Conservation (phyloP, 2,113 vertebrate genomes). For the Silurus meridionalis region DNA sequence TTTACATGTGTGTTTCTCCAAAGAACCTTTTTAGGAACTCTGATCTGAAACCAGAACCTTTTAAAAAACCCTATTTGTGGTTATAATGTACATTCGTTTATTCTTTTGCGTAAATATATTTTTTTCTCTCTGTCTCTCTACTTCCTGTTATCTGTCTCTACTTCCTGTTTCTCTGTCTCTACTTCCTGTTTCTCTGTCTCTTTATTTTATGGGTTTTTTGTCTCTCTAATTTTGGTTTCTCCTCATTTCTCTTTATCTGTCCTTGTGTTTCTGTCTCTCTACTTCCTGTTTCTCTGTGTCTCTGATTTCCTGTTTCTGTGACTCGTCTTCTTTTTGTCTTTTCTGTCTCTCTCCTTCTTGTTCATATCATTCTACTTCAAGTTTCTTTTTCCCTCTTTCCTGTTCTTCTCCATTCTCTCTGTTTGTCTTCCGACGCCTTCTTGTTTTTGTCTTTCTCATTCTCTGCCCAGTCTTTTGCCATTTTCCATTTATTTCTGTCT, state of each 20-base stretch:
- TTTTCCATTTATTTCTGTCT: too few species aligned
- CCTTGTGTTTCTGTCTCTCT: neutral
- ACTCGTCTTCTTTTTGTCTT: neutral
- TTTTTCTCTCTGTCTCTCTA: neutral
- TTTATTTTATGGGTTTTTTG: neutral
- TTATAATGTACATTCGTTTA: too few species aligned
- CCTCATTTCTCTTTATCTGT: neutral
- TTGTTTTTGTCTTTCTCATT: too few species aligned
- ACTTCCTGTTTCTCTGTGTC: neutral
- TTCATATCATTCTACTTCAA: too few species aligned
- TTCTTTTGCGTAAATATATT: neutral
- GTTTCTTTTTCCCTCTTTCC: neutral
- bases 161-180: neutral
- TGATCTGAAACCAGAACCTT: neutral
- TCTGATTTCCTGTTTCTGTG: neutral
- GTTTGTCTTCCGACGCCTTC: too few species aligned
- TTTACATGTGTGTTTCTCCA: too few species aligned
- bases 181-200: neutral
- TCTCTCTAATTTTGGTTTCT: neutral
- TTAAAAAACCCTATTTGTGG: neutral
- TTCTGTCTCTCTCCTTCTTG: neutral
- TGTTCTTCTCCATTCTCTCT: too few species aligned
- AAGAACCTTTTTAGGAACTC: neutral
- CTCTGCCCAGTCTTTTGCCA: too few species aligned
- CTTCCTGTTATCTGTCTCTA: constrained; percentile 28